phyloP scores from a whole-genome alignment of 2,113 vertebrate genomes.

The Manacus vitellinus region DNA sequence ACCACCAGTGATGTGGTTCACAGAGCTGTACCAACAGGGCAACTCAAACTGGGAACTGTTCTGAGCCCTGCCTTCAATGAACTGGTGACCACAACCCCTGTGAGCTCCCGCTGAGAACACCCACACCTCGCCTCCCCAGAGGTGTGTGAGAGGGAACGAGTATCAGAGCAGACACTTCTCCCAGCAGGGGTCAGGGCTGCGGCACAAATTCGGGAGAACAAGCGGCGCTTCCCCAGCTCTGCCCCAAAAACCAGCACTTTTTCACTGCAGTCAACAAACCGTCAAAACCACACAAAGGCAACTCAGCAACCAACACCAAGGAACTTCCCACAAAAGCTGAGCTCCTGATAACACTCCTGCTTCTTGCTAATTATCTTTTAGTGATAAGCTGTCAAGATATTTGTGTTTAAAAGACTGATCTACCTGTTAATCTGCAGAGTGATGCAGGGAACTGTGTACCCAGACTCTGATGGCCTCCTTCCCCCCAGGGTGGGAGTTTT shows the following conservation, averaged over 20 bases:
- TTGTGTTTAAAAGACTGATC: neutral
- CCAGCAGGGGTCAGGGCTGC: neutral
- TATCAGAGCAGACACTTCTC: neutral
- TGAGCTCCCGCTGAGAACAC: neutral
- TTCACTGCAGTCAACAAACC: rapidly evolving
- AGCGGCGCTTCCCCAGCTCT: neutral
- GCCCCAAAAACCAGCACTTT: neutral
- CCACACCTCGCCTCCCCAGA: neutral
- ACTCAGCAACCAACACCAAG: neutral
- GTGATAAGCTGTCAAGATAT: neutral
- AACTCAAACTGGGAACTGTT: rapidly evolving
- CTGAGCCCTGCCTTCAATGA: neutral
- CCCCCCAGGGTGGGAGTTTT: neutral
- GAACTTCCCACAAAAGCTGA: neutral
- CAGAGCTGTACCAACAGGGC: neutral
- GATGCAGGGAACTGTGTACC: neutral
- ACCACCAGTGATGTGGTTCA: rapidly evolving
- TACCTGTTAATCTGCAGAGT: neutral
- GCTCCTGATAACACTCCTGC: neutral
- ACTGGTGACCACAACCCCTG: neutral
- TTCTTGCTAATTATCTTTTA: neutral
- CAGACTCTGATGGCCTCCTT: neutral
- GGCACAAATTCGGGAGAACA: neutral
- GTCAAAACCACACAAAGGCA: neutral
- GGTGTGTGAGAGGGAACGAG: rapidly evolving